Evolutionary conservation across 2,113 vertebrate genomes (phyloP), one percentile per base, ranked within the genome.

Genomic region (Coreoperca whiteheadi): DNA sequence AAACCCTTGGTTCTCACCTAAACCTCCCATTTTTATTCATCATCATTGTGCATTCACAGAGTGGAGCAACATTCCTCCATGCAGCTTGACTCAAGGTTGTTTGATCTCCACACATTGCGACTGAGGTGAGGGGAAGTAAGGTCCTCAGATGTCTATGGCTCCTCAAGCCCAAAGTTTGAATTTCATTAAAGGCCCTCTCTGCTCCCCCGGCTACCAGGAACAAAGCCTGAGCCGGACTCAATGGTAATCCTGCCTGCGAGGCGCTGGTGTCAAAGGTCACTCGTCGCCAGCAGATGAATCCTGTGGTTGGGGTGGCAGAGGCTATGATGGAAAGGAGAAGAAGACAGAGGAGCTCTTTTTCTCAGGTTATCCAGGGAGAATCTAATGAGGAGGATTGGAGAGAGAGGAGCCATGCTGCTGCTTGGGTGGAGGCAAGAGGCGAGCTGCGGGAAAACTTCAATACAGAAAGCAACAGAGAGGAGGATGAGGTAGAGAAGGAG

Each of bases 201-300:
- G 91, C 92, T 92, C 90, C 93, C 88, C 87, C 81, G 53, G 90
- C 90, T 90, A 84, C 85, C 60, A 68, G 85, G 94, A 95, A 95
- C 91, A 95, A 95, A 94, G 90, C 88, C 39, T 57, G 86, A 91
- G 89, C 81, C 39, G 76, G 88, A 94, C 93, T 94, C 93, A 88
- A 70, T 91, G 74, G 92, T 95, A 95, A 95, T 95, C 94, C 93
- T 95, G 94, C 94, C 93, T 95, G 87, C 86, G 79, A 94, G 94
- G 94, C 85, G 86, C 87, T 32, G 82, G 87, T 90, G 90, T 91
- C 92, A 94, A 84, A 93, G 94, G 95, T 95, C 91, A 86, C 73
- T 77, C 89, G 85, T 93, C 89, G 86, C 93, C 92, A 89, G 92
- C 92, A 92, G 91, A 92, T 93, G 92, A 95, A 94, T 91, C 93